These are phyloP conservation scores for Microdon myrmicae DNA, from an alignment of 2,888 invertebrate species.

Conservation along the genomic window DNA sequence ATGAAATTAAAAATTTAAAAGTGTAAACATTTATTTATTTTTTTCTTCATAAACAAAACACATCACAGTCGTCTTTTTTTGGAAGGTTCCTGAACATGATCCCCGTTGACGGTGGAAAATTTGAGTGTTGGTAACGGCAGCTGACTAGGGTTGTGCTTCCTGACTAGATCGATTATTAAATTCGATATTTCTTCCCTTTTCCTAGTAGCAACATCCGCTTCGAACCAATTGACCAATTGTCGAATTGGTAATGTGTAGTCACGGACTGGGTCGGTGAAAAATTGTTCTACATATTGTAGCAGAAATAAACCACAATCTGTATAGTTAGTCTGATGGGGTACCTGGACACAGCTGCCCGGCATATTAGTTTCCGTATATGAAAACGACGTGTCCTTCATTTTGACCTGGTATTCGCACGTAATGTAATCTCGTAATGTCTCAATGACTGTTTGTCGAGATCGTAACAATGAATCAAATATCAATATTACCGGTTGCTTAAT, in stretches of 20 bases:
- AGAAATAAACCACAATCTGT: constrained; percentile 96
- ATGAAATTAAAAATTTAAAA: too few relatives aligned
- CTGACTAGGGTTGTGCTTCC: constrained; percentile 70
- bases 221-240: constrained; percentile 86
- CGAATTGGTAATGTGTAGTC: constrained; percentile 87
- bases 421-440: too few relatives aligned
- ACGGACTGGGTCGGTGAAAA: constrained; percentile 86
- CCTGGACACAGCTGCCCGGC: constrained; percentile 86
- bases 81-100: constrained; percentile 71
- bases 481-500: too few relatives aligned
- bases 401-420: too few relatives aligned
- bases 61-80: too few relatives aligned
- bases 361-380: too few relatives aligned
- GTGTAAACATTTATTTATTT: too few relatives aligned
- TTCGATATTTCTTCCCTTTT: constrained; percentile 88
- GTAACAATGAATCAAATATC: too few relatives aligned
- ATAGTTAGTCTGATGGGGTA: constrained; percentile 96
- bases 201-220: constrained; percentile 80
- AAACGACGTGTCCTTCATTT: too few relatives aligned
- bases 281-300: constrained; percentile 94
- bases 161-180: constrained; percentile 79
- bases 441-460: too few relatives aligned
- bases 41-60: too few relatives aligned
- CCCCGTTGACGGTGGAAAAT: constrained; percentile 81
- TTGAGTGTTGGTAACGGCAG: constrained; percentile 76